Base-by-base conservation (phyloP, 2,113 vertebrate species). In the Peucedramus taeniatus region DNA sequence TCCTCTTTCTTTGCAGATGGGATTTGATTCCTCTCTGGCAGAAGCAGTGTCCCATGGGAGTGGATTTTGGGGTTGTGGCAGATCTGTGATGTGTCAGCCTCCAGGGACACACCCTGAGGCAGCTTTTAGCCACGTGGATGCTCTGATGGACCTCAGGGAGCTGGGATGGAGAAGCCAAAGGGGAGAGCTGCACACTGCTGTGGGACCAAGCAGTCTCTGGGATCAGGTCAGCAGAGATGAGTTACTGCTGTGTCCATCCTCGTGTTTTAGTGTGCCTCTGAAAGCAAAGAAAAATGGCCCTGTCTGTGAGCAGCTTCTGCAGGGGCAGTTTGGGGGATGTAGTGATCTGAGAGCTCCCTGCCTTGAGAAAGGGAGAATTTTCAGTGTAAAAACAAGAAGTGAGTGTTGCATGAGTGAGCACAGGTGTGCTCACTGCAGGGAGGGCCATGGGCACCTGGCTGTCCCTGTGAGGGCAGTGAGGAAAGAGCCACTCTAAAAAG, bases 371-470 rank as follows among this genome's bases (percentile, higher is more conserved):
- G 9, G 56, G 24, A 7, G 23, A 3, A 40, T 66, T 77, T 65
- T 63, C 28, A 42, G 37, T 1, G 7, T 8, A 2, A 11, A 61
- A 85, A 15, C 1, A n/a, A 54, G 54, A 31, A 74, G 10, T 2
- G 1, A 23, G 33, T 1, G 13, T 8, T 23, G 68, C 0, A 5
- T 20, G 28, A 26, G 33, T 18, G 64, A 71, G 24, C 0, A 3
- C 13, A 0, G 11, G 60, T 15, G 33, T 80, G 64, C 93, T 33
- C n/a, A n/a, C 31, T 19, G 81, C 39, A 13, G 87, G 91, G 53
- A 74, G 89, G 53, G 45, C 84, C 56, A 84, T 4, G 0, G 64
- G 35, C 89, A 89, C 69, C 14, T 0, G 1, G 10, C 93, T 3
- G 2, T 71, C 77, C 87, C 69, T 87, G 81, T 45, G 70, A 89